A percentile compares a stretch with the other conserved stretches of the same genome.
Conservation (phyloP, 2,113 vertebrate species). For the Pluvialis apricaria region DNA sequence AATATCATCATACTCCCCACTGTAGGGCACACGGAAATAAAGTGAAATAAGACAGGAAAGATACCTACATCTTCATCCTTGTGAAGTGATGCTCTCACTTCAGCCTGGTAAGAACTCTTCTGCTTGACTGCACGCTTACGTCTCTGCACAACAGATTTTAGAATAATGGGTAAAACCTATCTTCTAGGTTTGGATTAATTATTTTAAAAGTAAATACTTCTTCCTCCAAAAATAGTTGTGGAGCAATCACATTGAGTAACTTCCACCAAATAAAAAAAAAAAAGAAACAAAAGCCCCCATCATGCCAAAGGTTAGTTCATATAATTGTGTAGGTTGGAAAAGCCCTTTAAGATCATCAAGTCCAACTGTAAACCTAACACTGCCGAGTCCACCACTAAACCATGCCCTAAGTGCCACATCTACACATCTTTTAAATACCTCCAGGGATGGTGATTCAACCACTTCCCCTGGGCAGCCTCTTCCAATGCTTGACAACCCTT, state of each 20-base stretch:
- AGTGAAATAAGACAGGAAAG: neutral
- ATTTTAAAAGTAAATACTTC: neutral
- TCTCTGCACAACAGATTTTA: neutral
- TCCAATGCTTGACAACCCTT: no score
- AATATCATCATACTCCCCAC: neutral
- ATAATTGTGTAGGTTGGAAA: neutral
- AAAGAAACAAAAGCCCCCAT: neutral
- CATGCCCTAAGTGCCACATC: neutral
- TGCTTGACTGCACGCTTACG: neutral
- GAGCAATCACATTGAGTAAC: neutral
- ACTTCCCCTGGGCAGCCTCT: no score
- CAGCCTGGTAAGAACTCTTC: neutral
- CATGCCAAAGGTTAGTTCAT: neutral
- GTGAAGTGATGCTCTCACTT: neutral
- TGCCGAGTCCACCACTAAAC: neutral
- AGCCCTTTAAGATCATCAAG: fast-evolving
- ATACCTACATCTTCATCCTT: neutral
- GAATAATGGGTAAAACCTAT: neutral
- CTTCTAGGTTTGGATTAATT: neutral
- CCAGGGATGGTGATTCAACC: no score
- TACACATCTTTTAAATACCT: no score
- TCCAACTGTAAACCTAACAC: neutral
- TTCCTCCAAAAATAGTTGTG: neutral
- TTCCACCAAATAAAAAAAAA: neutral
- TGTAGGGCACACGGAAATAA: neutral